phyloP scores from a whole-genome alignment of 1,140 invertebrate species.

The Spodoptera frugiperda region DNA sequence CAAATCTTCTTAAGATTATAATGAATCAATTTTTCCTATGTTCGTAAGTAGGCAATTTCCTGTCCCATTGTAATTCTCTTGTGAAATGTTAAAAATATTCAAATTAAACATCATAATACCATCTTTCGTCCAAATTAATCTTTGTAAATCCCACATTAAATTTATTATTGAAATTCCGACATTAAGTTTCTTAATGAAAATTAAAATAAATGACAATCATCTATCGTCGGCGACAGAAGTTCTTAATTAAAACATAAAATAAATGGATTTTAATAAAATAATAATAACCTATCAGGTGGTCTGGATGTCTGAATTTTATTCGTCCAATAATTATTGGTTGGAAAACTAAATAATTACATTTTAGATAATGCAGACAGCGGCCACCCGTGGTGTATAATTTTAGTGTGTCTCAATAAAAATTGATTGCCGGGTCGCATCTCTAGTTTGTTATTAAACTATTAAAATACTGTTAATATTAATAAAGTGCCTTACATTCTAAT shows the following conservation, averaged over 20 bases:
- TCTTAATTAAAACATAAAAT: constrained; percentile 39
- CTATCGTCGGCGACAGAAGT: constrained; percentile 21
- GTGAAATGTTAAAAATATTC: constrained; percentile 41
- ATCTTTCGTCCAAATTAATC: constrained; percentile 32
- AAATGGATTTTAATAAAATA: constrained; percentile 25
- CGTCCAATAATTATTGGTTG: constrained; percentile 19
- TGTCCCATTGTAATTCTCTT: constrained; percentile 30
- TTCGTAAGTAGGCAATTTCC: constrained; percentile 39
- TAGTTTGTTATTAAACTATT: constrained; percentile 77
- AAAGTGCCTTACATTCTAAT: constrained; percentile 61
- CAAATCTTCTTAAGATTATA: constrained; percentile 31
- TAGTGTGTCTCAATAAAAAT: constrained; percentile 72
- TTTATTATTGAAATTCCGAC: constrained; percentile 19
- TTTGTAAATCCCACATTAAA: constrained; percentile 27
- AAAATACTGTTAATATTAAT: constrained; percentile 76
- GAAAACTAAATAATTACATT: constrained; percentile 44
- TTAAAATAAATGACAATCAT: constrained; percentile 34
- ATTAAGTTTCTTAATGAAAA: constrained; percentile 31
- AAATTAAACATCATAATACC: constrained; percentile 41
- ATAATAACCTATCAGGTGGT: constrained; percentile 15
- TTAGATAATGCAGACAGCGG: constrained; percentile 2
- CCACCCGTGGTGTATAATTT: constrained; percentile 43
- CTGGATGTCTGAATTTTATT: constrained; percentile 28
- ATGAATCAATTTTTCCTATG: constrained; percentile 28
- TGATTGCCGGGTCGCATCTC: constrained; percentile 72